Evolutionary conservation across 2,113 vertebrate genomes (phyloP).

Genomic region (Prolemur simus): DNA sequence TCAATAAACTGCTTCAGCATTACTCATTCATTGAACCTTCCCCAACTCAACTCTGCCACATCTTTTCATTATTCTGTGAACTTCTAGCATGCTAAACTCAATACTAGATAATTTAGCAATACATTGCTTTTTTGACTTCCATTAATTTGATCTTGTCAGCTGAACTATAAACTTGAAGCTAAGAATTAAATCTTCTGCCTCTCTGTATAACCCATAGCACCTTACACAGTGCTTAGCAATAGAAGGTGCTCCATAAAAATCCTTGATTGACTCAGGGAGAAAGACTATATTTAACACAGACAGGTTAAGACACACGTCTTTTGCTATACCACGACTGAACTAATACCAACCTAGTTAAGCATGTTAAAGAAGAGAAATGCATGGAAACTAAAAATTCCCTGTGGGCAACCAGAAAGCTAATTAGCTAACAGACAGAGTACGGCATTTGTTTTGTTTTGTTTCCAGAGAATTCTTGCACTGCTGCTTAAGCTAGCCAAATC

Average conservation of each 20-base stretch:
- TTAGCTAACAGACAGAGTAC: neutral
- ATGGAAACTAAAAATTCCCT: neutral
- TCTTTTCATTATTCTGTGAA: neutral
- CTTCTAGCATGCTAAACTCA: neutral
- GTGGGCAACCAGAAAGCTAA: neutral
- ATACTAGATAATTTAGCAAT: neutral
- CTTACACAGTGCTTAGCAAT: slow-evolving; percentile 18
- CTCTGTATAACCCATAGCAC: neutral
- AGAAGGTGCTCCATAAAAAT: slow-evolving; percentile 14
- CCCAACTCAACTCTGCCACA: neutral
- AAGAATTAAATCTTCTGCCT: neutral
- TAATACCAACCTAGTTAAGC: neutral
- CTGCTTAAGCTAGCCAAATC: neutral
- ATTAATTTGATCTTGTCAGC: slow-evolving; percentile 1
- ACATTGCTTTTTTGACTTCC: neutral
- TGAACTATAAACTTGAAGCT: neutral
- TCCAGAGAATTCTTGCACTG: slow-evolving; percentile 6
- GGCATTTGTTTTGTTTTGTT: neutral
- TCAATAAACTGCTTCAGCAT: neutral
- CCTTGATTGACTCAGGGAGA: neutral
- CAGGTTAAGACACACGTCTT: neutral
- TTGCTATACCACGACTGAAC: neutral
- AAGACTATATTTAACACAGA: neutral
- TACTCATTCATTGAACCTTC: neutral
- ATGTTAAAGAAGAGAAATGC: neutral